Conservation (phyloP, 2,113 vertebrate genomes). For the Dicaeum eximium region DNA sequence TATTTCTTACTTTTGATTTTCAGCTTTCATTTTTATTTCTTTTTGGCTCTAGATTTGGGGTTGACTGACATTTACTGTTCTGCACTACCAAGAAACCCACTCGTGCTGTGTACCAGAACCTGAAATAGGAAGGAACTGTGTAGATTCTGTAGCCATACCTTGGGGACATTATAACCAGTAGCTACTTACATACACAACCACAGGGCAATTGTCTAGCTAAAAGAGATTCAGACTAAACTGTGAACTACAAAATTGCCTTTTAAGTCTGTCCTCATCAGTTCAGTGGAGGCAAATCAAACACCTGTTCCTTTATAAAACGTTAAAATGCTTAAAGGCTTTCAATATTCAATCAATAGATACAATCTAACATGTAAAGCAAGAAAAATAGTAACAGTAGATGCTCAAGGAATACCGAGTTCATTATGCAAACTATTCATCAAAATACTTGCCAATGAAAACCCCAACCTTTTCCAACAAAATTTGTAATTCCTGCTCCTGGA, state of each 20-base stretch:
- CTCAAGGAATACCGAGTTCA: neutral
- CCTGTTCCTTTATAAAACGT: neutral
- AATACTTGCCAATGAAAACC: constrained; percentile 22
- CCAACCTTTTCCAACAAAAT: neutral
- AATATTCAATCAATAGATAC: neutral
- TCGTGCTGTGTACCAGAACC: neutral
- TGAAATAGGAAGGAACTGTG: neutral
- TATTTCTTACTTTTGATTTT: neutral
- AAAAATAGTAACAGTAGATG: neutral
- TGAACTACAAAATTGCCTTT: neutral
- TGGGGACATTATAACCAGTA: neutral
- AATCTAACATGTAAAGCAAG: neutral
- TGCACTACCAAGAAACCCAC: neutral
- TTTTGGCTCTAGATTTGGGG: neutral
- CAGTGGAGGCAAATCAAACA: neutral
- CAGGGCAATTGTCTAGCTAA: neutral
- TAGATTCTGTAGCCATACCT: neutral
- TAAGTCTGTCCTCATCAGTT: neutral
- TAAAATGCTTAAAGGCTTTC: neutral
- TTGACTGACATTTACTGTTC: neutral
- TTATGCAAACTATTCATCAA: constrained; percentile 8
- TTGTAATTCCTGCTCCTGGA: neutral
- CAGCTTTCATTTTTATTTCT: neutral
- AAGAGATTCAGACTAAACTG: neutral
- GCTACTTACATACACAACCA: neutral